Conservation (phyloP, 1,140 invertebrate genomes). For the Arion vulgaris region DNA sequence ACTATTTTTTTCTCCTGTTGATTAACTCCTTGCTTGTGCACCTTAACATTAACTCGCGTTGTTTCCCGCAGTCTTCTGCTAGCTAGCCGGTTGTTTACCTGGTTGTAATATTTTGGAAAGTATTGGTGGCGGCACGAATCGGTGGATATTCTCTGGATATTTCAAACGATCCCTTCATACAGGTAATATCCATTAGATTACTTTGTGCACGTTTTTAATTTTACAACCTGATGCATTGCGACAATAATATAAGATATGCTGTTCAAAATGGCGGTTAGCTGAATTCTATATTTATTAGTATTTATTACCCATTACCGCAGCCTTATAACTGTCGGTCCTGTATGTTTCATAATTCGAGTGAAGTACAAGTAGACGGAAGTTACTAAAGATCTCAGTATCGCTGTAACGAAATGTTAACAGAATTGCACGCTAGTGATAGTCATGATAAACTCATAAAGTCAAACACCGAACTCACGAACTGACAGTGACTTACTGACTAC, state of each 20-base stretch:
- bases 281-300: background rate
- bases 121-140: background rate
- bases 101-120: background rate
- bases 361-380: too few species aligned
- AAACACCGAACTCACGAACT: too few species aligned
- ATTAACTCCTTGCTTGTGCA: background rate
- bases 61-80: slow-evolving; percentile 3
- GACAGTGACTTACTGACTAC: too few species aligned
- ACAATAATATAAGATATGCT: background rate
- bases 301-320: too few species aligned
- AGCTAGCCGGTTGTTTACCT: background rate
- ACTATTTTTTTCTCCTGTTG: slow-evolving; percentile 3
- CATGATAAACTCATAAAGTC: too few species aligned
- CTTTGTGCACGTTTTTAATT: background rate
- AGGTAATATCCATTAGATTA: background rate
- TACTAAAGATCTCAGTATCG: too few species aligned
- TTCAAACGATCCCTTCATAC: background rate
- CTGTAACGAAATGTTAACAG: too few species aligned
- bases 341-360: too few species aligned
- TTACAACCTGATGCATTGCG: background rate
- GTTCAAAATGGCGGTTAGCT: background rate
- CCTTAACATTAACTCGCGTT: background rate
- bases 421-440: too few species aligned
- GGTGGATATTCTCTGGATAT: slow-evolving; percentile 4
- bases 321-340: too few species aligned